Evolutionary conservation across 1,140 invertebrate genomes (phyloP), one percentile per base, ranked within the genome.

Genomic region (Portunus trituberculatus): DNA sequence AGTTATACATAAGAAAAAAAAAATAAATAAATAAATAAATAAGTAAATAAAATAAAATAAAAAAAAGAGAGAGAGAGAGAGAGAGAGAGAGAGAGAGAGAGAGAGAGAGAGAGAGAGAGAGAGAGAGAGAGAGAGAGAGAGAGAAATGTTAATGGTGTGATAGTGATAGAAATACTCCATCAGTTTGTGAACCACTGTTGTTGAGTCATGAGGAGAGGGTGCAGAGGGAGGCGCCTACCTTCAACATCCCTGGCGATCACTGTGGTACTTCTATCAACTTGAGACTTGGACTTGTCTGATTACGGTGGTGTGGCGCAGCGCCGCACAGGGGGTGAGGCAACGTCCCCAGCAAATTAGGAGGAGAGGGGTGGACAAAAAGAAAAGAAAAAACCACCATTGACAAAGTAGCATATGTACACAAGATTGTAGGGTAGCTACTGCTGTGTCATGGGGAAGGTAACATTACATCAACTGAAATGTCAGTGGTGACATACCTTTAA

Each of bases 181-280:
- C 83, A 92, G 52, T 87, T 48, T 87, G 83, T 95, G 83, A 94
- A 88, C 86, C 29, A 91, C n/a, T 52, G 59, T 87, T 86, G 83
- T 92, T 92, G 82, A 95, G 67, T 92, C 82, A 95, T 92, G 52
- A 92, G 90, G 94, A 92, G 90, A 92, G 67, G 94, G 94, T 87
- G 94, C 88, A 91, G 91, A 92, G 92, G 84, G 83, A 92, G 89
- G 94, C 83, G 96, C 96, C 98, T 98, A 98, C 98, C 98, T 98
- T 98, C 98, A 96, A 98, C 98, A 97, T 99, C 98, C 98, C 99
- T 99, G 97, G 98, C 98, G 97, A 99, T 99, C 97, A 99, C 98
- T 97, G 98, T 99, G 97, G 98, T 98, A 97, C 98, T 98, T 97
- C 98, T 98, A 97, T 99, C 98, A 97, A 99, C 98, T 97, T 98